Evolutionary conservation across 2,113 vertebrate species (phyloP).

Genomic region (Aegotheles bennettii): DNA sequence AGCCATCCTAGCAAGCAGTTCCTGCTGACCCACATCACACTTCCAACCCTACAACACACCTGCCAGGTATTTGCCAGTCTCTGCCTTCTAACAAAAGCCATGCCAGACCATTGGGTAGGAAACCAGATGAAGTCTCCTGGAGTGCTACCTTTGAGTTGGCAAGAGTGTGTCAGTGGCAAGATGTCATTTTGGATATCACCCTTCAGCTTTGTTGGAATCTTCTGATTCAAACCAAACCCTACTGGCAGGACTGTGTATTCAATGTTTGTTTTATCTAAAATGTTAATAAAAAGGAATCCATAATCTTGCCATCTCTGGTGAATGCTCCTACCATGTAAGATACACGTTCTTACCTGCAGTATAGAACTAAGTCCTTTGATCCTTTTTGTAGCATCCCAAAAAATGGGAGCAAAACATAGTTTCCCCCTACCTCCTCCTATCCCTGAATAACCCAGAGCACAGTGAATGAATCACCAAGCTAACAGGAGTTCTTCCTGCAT

Average conservation of each 20-base stretch:
- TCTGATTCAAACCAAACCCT: not conserved
- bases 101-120: not conserved
- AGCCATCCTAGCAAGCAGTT: not conserved
- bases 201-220: not conserved
- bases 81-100: not conserved
- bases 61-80: not conserved
- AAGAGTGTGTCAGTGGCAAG: not conserved
- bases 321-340: not conserved
- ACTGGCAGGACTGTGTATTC: not conserved
- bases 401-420: not conserved
- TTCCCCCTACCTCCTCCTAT: not conserved
- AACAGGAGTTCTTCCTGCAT: not conserved
- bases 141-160: not conserved
- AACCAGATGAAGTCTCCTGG: not conserved
- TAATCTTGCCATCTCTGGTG: not conserved
- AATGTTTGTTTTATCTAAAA: not conserved
- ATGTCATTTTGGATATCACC: not conserved
- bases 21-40: not conserved
- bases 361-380: not conserved
- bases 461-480: not conserved
- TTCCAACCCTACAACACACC: not conserved
- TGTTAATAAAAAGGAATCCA: not conserved
- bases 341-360: not conserved
- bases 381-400: not conserved
- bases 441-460: not conserved